Evolutionary conservation across 2,113 vertebrate genomes (phyloP).

Genomic region (Pseudonaja textilis): DNA sequence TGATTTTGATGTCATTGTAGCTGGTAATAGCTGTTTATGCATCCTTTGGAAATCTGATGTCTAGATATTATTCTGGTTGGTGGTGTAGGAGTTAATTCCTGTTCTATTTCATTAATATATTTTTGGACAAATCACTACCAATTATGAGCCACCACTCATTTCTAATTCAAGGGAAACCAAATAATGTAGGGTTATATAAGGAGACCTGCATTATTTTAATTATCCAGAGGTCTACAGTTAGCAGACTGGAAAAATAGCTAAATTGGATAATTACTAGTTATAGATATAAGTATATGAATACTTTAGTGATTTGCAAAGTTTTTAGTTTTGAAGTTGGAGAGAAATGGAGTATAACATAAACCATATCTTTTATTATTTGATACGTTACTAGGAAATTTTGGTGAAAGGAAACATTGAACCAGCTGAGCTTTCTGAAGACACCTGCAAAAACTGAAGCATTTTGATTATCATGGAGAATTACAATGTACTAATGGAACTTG

Average conservation of each 20-base stretch:
- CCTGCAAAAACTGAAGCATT: neutral
- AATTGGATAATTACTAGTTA: neutral
- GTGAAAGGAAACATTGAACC: neutral
- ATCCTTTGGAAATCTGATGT: neutral
- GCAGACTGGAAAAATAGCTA: neutral
- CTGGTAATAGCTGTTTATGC: neutral
- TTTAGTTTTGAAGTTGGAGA: neutral
- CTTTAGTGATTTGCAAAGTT: neutral
- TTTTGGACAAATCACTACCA: neutral
- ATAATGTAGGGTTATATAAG: neutral
- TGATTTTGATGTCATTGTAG: neutral
- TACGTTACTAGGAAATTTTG: neutral
- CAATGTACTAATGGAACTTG: conserved; percentile 72
- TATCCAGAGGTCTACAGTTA: neutral
- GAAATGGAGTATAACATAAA: neutral
- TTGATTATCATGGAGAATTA: conserved; percentile 79
- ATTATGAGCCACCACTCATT: neutral
- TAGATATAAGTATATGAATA: neutral
- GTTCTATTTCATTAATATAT: neutral
- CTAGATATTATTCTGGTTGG: neutral
- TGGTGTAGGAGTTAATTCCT: neutral
- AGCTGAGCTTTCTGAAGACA: neutral
- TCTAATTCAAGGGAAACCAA: neutral
- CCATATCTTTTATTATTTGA: neutral
- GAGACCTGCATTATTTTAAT: neutral